Conservation (phyloP, 92 coral and sea anemone genomes). For the Pocillopora grandis region DNA sequence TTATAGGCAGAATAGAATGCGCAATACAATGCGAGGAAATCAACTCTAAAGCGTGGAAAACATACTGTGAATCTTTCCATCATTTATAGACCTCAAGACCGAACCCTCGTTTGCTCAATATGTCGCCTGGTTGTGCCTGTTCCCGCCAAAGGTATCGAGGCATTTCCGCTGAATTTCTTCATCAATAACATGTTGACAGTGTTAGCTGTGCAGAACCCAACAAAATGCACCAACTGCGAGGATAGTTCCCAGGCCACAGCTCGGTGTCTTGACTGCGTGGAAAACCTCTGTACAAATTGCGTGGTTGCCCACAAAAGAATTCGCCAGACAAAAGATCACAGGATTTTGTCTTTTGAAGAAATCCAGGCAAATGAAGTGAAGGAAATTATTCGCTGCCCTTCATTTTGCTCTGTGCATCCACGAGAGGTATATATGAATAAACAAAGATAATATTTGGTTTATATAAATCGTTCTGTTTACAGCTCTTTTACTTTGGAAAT, state of each 20-base stretch:
- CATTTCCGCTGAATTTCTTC: conserved; percentile 86
- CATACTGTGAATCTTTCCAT: too few relatives aligned
- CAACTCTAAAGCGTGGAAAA: neutral
- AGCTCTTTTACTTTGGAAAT: neutral
- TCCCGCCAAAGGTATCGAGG: conserved; percentile 92
- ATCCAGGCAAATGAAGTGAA: conserved; percentile 86
- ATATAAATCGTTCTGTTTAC: neutral
- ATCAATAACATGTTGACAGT: conserved; percentile 91
- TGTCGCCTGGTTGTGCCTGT: conserved; percentile 70
- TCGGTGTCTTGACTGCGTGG: conserved; percentile 89
- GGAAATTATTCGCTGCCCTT: conserved; percentile 82
- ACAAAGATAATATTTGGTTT: neutral
- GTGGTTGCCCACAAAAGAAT: conserved; percentile 88
- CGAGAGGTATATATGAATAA: conserved; percentile 59
- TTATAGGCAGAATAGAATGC: too few relatives aligned
- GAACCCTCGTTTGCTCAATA: conserved; percentile 76
- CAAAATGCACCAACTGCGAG: conserved; percentile 90
- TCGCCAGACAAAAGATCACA: conserved; percentile 88
- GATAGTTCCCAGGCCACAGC: conserved; percentile 92
- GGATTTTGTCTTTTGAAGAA: conserved; percentile 84
- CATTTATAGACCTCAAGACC: conserved; percentile 71
- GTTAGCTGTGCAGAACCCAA: conserved; percentile 89
- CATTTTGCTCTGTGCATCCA: conserved; percentile 85
- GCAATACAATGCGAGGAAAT: too few relatives aligned
- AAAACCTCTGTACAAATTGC: conserved; percentile 85